Conservation (phyloP, 2,113 vertebrate genomes). For the Hemiscyllium ocellatum region DNA sequence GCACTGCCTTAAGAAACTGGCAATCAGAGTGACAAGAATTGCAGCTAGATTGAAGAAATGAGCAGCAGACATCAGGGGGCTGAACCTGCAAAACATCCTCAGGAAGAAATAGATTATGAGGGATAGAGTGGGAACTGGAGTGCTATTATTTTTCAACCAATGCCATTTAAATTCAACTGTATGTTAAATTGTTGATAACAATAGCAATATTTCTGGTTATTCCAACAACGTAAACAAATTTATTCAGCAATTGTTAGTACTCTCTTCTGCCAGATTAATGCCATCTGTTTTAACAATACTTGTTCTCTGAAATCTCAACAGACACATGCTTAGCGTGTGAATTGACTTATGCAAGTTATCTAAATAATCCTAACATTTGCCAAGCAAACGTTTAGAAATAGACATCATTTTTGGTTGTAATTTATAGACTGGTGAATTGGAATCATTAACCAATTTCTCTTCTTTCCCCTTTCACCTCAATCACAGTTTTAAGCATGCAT, state of each 20-base stretch:
- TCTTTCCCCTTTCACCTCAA: neutral
- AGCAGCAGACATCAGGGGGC: neutral
- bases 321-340: neutral
- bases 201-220: neutral
- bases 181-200: neutral
- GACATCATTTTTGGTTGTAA: neutral
- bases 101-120: neutral
- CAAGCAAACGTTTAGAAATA: neutral
- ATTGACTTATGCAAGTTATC: neutral
- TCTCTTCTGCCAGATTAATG: neutral
- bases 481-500: neutral
- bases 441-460: neutral
- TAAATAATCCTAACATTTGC: neutral
- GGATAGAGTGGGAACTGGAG: neutral
- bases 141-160: neutral
- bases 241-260: neutral
- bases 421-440: neutral
- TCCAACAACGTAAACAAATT: neutral
- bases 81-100: neutral
- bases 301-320: neutral
- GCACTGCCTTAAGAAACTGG: neutral
- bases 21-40: neutral
- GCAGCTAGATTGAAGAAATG: neutral
- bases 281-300: neutral
- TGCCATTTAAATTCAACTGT: neutral